Base-by-base conservation (phyloP, 2,113 vertebrate species). In the Caranx ignobilis region DNA sequence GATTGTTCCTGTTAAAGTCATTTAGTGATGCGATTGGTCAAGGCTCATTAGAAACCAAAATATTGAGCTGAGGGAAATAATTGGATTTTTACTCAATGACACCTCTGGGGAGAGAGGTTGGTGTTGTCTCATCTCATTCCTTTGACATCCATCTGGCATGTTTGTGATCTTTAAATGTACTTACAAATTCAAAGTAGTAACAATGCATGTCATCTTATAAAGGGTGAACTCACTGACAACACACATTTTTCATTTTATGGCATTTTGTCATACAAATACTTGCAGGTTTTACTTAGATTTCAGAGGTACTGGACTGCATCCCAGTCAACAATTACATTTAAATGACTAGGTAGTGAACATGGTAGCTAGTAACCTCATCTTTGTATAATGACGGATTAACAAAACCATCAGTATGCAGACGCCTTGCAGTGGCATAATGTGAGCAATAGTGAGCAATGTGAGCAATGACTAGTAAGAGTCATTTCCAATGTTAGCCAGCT, bases 1-100 rank as follows among this genome's bases (percentile, higher is more conserved):
- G 77, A 82, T 86, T 68, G 71, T 81, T 85, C 74, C 75, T 43
- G 6, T 77, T 88, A 57, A 66, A 89, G 77, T 63, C 83, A 87
- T 75, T 63, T 12, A 69, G 68, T 77, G 72, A 87, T 86, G 75
- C 2, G 57, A 89, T 84, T 82, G 68, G 86, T 77, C 83, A 82
- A 57, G 85, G 68, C 66, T 83, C 86, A 82, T 87, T 82, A 83
- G 67, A 32, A 86, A 80, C 55, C 57, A 78, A 71, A 61, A 71
- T 77, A 84, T 65, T 75, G 68, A 84, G 75, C 75, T 37, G 69
- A 57, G 72, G n/a, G 60, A 68, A 85, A 78, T 85, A 37, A 65
- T 63, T 79, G 65, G 60, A 50, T 60, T 61, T 61, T 78, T 75
- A 76, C 79, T 76, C 73, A 64, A 79, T 54, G 62, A 77, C 75